Conservation (phyloP, 53 echinoderm and acorn worm genomes). For the Henricia sp. region DNA sequence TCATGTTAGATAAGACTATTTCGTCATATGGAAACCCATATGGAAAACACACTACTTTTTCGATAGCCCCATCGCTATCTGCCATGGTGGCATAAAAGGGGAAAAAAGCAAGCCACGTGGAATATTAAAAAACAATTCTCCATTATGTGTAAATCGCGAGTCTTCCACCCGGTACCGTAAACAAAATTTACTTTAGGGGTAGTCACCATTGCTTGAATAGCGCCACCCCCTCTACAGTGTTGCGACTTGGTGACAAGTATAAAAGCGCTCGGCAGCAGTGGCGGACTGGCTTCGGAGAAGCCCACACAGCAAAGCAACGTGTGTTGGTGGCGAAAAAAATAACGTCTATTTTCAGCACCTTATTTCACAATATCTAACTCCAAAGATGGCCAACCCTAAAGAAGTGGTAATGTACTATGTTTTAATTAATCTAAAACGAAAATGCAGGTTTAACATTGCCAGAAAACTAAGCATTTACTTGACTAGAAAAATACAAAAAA, state of each 20-base stretch:
- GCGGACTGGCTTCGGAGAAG: constrained; percentile 84
- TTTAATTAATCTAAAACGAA: not conserved
- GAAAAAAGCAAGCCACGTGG: too few relatives aligned
- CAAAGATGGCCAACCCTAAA: constrained; percentile 70
- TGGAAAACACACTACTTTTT: too few relatives aligned
- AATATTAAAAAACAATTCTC: too few relatives aligned
- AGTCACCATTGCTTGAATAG: constrained; percentile 61
- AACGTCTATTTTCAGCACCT: not conserved
- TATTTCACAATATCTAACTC: constrained; percentile 12
- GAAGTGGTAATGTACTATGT: constrained; percentile 65
- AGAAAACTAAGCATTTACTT: not conserved
- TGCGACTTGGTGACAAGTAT: constrained; percentile 80
- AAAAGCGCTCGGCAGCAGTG: constrained; percentile 82
- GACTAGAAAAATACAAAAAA: not conserved
- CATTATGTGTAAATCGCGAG: too few relatives aligned
- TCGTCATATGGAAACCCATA: too few relatives aligned
- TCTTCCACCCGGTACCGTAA: not conserved
- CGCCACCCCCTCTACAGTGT: constrained; percentile 69
- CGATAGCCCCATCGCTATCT: too few relatives aligned
- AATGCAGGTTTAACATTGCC: not conserved
- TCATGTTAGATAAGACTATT: too few relatives aligned
- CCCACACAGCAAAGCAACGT: constrained; percentile 16
- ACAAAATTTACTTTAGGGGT: constrained; percentile 56
- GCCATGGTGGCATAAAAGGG: too few relatives aligned
- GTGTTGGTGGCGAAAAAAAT: not conserved